Evolutionary conservation across 2,888 invertebrate genomes (phyloP).

Genomic region (Yponomeuta plumbellus): DNA sequence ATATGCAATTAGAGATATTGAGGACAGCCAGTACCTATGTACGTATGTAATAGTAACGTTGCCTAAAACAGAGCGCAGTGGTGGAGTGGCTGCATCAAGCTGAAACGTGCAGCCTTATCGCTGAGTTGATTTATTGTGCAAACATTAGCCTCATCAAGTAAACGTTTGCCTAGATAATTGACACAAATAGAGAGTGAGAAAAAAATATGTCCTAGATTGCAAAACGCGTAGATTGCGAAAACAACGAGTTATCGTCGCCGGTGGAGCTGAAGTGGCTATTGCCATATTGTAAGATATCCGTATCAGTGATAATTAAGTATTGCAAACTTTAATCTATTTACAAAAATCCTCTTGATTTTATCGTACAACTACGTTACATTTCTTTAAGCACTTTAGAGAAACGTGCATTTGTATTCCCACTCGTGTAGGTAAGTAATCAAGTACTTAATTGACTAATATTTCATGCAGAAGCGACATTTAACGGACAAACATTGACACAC

Average conservation of each 20-base stretch:
- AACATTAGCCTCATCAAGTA: constrained; percentile 8
- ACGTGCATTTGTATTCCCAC: neutral
- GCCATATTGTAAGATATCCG: neutral
- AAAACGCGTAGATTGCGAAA: constrained; percentile 25
- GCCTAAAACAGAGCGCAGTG: neutral
- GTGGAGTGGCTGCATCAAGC: neutral
- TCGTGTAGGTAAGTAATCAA: no score
- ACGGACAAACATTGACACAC: neutral
- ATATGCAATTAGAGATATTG: neutral
- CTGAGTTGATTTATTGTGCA: neutral
- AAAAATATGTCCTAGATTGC: constrained; percentile 23
- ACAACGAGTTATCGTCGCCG: constrained; percentile 24
- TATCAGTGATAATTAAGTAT: neutral
- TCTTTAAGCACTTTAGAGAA: neutral
- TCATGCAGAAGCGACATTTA: neutral
- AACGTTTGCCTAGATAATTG: constrained; percentile 16
- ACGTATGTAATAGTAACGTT: no score
- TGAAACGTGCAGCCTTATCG: neutral
- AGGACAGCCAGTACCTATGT: neutral
- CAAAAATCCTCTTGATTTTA: neutral
- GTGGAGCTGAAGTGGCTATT: neutral
- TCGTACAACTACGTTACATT: neutral
- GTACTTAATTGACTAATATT: neutral
- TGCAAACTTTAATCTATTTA: neutral
- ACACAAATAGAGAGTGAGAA: constrained; percentile 19